Evolutionary conservation across 2,113 vertebrate genomes (phyloP), one percentile per base, ranked within the genome.

Genomic region (Cyrtonyx montezumae): DNA sequence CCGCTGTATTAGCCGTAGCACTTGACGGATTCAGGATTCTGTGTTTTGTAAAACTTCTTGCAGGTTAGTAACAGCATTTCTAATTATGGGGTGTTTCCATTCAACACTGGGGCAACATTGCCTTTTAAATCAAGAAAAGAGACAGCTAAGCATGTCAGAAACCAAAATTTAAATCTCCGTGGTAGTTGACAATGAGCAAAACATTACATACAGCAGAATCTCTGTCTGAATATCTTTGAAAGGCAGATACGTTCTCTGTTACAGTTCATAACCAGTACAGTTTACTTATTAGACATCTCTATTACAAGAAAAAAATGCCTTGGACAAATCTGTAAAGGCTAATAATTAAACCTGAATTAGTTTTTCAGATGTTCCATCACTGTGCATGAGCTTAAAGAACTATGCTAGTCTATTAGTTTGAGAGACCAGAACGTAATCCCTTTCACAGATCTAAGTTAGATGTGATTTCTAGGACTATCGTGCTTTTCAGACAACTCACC

Each of bases 101-200:
- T 81, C 81, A 83, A 83, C 48, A 78, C 58, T 40, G 73, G 84
- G 88, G 53, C 65, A 79, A 88, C 95, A 91, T 84, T 84, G 87
- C 79, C 91, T 94, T 94, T 90, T 86, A 94, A 94, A 95, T 71
- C 49, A 76, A 91, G 34, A 75, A 92, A 93, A 91, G 59, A 92
- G 56, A 53, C 91, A 84, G 48, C 53, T 84, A 80, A 93, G 51
- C 73, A 79, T 14, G 61, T 70, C 0, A 63, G 69, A 53, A 56
- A 56, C 17, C 67, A 70, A 46, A 16, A 58, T 6, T 1, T 8
- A 1, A 10, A 48, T 11, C 63, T 84, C 79, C 84, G 59, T 62
- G 51, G 71, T 77, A 53, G 91, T 32, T 42, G 85, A 94, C 91
- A 92, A 48, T 2, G 90, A 93, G 75, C 91, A 80, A 65, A 95